phyloP scores from a whole-genome alignment of 2,888 invertebrate genomes.

The Ectemnius cavifrons region DNA sequence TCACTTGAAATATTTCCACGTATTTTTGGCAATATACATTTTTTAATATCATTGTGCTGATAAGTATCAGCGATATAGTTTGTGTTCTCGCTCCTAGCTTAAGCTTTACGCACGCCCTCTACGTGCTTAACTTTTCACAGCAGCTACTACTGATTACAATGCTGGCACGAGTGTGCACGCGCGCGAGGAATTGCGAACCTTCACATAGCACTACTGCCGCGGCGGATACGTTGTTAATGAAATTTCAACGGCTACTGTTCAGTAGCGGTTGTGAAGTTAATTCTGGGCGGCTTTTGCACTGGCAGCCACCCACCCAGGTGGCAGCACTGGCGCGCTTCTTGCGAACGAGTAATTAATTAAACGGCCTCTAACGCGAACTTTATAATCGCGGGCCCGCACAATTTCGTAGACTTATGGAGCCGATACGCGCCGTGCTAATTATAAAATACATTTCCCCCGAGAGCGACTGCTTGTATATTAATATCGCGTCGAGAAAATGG shows the following conservation, averaged over 20 bases:
- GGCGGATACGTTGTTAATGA: conserved; percentile 45
- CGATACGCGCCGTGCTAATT: conserved; percentile 50
- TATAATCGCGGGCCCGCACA: conserved; percentile 48
- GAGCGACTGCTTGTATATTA: background rate
- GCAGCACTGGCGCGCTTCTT: conserved; percentile 9
- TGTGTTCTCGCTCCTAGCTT: too few relatives aligned
- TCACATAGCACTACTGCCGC: too few relatives aligned
- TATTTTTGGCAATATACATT: too few relatives aligned
- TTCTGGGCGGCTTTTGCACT: conserved; percentile 38
- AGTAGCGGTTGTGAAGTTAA: conserved; percentile 38
- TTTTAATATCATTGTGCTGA: too few relatives aligned
- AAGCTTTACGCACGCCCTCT: too few relatives aligned
- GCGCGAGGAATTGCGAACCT: too few relatives aligned
- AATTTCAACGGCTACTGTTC: conserved; percentile 44
- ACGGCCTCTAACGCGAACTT: conserved; percentile 50
- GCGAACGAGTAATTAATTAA: conserved; percentile 56
- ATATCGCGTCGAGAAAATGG: too few relatives aligned
- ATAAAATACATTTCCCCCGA: conserved; percentile 39
- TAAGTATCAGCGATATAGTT: too few relatives aligned
- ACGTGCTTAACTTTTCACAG: too few relatives aligned
- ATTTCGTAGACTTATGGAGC: conserved; percentile 51
- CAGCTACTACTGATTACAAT: too few relatives aligned
- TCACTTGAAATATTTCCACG: too few relatives aligned
- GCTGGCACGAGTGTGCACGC: too few relatives aligned
- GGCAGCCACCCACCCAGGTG: background rate